phyloP scores from a whole-genome alignment of 2,113 vertebrate species.

The Taurulus bubalis region DNA sequence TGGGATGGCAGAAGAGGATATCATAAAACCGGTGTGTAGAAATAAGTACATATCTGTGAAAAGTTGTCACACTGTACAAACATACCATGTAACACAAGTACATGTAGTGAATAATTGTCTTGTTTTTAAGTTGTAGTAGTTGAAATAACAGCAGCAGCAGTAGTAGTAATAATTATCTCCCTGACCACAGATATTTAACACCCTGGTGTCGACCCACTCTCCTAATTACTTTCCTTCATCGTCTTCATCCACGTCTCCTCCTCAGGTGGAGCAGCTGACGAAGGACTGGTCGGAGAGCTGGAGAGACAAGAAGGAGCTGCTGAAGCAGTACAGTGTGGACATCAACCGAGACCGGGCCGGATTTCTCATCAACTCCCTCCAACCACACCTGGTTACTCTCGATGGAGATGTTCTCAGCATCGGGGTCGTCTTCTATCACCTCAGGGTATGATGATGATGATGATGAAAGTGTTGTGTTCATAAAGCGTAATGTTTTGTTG shows the following conservation, averaged over 20 bases:
- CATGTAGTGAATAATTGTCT: background rate
- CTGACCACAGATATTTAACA: background rate
- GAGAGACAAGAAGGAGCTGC: constrained; percentile 89
- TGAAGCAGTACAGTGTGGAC: constrained; percentile 93
- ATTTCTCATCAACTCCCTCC: constrained; percentile 90
- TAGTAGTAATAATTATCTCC: background rate
- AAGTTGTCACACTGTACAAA: background rate
- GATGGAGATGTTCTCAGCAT: constrained; percentile 95
- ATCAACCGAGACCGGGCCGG: constrained; percentile 90
- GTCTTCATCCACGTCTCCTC: background rate
- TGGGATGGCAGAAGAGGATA: background rate
- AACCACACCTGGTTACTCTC: constrained; percentile 92
- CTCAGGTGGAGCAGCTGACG: constrained; percentile 92
- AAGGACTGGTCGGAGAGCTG: constrained; percentile 94
- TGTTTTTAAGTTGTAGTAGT: background rate
- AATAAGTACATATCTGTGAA: background rate
- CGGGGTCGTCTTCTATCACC: constrained; percentile 93
- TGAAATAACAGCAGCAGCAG: background rate
- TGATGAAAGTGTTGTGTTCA: background rate
- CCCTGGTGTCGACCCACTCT: background rate
- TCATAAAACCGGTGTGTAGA: background rate
- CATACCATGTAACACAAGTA: background rate
- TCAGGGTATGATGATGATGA: constrained; percentile 85
- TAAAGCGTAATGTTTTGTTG: background rate
- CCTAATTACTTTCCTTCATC: background rate